Evolutionary conservation across 2,113 vertebrate species (phyloP).

Genomic region (Nannospalax galili): DNA sequence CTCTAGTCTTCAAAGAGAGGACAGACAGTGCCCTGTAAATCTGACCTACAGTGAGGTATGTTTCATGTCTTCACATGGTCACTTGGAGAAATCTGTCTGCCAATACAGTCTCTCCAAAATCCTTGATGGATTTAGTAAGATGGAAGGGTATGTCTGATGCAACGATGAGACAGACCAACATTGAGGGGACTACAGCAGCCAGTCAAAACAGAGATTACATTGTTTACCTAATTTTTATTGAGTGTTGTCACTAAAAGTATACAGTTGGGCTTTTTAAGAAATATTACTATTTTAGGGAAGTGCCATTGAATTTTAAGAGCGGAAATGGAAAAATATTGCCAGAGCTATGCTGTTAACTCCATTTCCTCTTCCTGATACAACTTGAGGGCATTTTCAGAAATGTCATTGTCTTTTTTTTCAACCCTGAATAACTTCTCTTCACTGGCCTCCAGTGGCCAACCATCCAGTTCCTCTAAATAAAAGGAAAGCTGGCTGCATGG

Average conservation of each 20-base stretch:
- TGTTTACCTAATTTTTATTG: neutral
- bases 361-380: neutral
- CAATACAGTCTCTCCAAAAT: too few species aligned
- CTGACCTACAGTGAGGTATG: accelerated
- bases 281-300: neutral
- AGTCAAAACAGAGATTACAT: neutral
- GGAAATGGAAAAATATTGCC: neutral
- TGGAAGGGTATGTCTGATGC: accelerated
- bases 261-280: neutral
- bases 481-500: neutral
- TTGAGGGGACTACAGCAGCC: neutral
- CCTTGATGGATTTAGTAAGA: accelerated
- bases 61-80: neutral
- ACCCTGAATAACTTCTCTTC: neutral
- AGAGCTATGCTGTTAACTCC: neutral
- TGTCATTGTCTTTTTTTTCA: neutral
- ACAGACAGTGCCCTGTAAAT: accelerated
- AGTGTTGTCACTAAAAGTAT: neutral
- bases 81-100: neutral
- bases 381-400: neutral
- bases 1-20: neutral
- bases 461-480: neutral
- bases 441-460: accelerated
- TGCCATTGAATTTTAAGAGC: neutral
- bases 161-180: accelerated